Conservation (phyloP, 2,113 vertebrate genomes). For the Macquaria ambigua region DNA sequence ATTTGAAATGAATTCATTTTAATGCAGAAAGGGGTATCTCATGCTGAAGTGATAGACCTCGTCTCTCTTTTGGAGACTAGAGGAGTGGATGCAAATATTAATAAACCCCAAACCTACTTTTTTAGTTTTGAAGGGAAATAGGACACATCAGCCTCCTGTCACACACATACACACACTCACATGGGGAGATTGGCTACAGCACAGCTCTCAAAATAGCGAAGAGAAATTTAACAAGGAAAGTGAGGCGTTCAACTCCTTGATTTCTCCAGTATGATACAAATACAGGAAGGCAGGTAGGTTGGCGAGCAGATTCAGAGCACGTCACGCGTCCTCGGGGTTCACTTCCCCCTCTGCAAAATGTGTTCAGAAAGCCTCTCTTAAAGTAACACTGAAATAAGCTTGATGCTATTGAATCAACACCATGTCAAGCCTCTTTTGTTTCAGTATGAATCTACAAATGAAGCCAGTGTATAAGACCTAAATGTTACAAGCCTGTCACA, state of each 20-base stretch:
- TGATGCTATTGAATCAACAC: conserved; percentile 15
- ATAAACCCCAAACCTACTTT: conserved; percentile 53
- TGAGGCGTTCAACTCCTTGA: conserved; percentile 60
- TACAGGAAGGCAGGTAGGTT: conserved; percentile 42
- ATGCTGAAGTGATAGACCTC: conserved; percentile 33
- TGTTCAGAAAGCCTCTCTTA: conserved; percentile 12
- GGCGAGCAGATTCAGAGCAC: conserved; percentile 35
- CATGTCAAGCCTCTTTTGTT: conserved; percentile 3
- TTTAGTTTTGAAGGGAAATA: conserved; percentile 53
- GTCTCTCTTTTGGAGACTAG: conserved; percentile 14
- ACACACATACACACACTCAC: conserved; percentile 5
- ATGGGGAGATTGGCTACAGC: conserved; percentile 12
- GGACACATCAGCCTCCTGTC: conserved; percentile 57
- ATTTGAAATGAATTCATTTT: conserved; percentile 55
- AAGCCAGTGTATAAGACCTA: not conserved
- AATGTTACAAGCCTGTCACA: not conserved
- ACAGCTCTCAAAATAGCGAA: conserved; percentile 59
- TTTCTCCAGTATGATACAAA: conserved; percentile 61
- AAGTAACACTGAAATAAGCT: conserved; percentile 30
- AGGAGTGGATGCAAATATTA: conserved; percentile 57
- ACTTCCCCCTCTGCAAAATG: conserved; percentile 35
- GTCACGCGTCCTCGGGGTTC: conserved; percentile 31
- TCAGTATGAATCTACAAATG: not conserved
- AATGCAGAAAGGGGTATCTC: conserved; percentile 30
- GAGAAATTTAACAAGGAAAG: conserved; percentile 57